Conservation (phyloP, 1,140 invertebrate genomes). For the Lordiphosa stackelbergi region DNA sequence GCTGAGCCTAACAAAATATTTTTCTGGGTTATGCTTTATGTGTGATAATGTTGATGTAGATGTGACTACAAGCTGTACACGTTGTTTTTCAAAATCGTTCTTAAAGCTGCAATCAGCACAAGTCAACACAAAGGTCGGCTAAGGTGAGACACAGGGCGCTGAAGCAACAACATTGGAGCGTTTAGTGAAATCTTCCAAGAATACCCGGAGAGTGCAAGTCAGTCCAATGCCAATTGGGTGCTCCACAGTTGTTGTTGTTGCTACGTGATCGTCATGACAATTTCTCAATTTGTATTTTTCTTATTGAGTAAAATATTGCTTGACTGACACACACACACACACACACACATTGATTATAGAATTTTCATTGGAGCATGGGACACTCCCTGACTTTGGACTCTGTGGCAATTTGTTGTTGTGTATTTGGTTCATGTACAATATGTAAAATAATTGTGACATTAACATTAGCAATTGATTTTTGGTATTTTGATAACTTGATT, state of each 20-base stretch:
- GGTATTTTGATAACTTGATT: not conserved
- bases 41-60: slow-evolving; percentile 12
- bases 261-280: slow-evolving; percentile 70
- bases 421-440: slow-evolving; percentile 57
- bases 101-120: slow-evolving; percentile 66
- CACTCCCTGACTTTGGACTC: slow-evolving; percentile 24
- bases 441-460: slow-evolving; percentile 56
- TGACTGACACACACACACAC: slow-evolving; percentile 43
- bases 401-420: slow-evolving; percentile 32
- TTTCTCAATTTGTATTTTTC: slow-evolving; percentile 56
- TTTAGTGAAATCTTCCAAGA: slow-evolving; percentile 34
- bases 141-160: slow-evolving; percentile 25
- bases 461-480: slow-evolving; percentile 34
- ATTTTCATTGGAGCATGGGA: slow-evolving; percentile 47
- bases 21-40: slow-evolving; percentile 26
- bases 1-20: slow-evolving; percentile 64
- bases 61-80: slow-evolving; percentile 66
- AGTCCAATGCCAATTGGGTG: slow-evolving; percentile 40
- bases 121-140: slow-evolving; percentile 63
- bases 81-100: slow-evolving; percentile 39
- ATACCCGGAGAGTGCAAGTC: slow-evolving; percentile 26
- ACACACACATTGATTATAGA: slow-evolving; percentile 36
- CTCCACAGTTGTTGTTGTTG: slow-evolving; percentile 25
- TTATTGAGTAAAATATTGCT: slow-evolving; percentile 68
- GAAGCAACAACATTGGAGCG: slow-evolving; percentile 4